Evolutionary conservation across 2,113 vertebrate species (phyloP).

Genomic region (Ictalurus furcatus): DNA sequence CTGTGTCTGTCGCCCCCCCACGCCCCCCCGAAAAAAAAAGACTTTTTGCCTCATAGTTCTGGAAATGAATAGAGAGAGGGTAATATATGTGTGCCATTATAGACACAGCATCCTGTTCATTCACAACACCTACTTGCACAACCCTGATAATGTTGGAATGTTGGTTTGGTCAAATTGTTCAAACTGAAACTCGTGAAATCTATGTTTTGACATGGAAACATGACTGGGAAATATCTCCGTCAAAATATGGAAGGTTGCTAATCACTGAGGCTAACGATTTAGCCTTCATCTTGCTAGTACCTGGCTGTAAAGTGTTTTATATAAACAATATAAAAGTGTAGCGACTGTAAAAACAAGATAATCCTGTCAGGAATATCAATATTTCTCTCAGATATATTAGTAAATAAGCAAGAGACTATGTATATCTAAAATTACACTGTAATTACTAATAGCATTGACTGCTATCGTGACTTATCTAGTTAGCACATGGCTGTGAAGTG

Average conservation of each 20-base stretch:
- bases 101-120: slow-evolving; percentile 5
- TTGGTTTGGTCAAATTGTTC: background rate
- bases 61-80: background rate
- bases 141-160: background rate
- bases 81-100: background rate
- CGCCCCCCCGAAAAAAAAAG: background rate
- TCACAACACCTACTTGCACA: background rate
- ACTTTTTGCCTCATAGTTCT: slow-evolving; percentile 4
- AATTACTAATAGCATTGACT: background rate
- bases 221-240: background rate
- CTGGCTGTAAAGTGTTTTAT: background rate
- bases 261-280: background rate
- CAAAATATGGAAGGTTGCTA: background rate
- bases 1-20: background rate
- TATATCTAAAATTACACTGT: background rate
- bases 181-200: background rate
- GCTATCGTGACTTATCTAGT: no score
- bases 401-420: background rate
- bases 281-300: background rate
- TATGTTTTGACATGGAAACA: background rate
- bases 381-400: background rate
- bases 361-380: background rate
- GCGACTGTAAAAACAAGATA: no score
- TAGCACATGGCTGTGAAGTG: no score
- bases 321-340: background rate